Base-by-base conservation (phyloP, 2,888 invertebrate species). In the Philonicus albiceps region DNA sequence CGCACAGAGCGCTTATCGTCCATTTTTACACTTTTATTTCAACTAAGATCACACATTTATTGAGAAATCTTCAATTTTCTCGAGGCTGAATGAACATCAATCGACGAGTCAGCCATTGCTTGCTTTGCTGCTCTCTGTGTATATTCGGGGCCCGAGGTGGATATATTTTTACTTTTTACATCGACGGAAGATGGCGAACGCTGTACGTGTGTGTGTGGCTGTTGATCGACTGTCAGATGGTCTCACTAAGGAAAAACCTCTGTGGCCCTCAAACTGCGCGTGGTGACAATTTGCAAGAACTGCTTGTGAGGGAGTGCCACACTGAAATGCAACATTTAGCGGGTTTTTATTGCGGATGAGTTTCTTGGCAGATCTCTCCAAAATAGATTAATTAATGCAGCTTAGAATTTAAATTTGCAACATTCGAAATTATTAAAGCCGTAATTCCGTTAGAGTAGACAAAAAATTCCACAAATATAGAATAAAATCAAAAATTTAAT, bases 1-100 rank as follows among this genome's bases (percentile, higher is more conserved):
- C 90, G 91, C 89, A 91, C 90, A 88, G 91, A 91, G 89, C 90
- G 90, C 89, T 90, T 91, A 89, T 90, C 90, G 91, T 93, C 93
- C 93, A 93, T 93, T 90, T 90, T 90, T 87, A 88, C 89, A 88
- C 88, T 88, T 89, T 88, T 88, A 81, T 75, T 87, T 86, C 34
- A 86, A 73, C 72, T 76, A 83, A 81, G 74, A 85, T 72, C 37
- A 27, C 75, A 86, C 85, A 85, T 86, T 78, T 81, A 86, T 76
- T 80, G 55, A 76, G 78, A 84, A 86, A 85, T 74, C 8, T 64
- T n/a, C 16, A 83, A 74, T 87, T 88, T 87, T 87, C 55, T 53
- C 31, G 16, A 49, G 40, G 55, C 72, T 75, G 73, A 53, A 64
- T 80, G 75, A 84, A 73, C 85, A 84, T 85, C 86, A 49, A 76